These are phyloP conservation scores for Uloborus plumipes DNA, from an alignment of 2,888 invertebrate species.

Conservation along the genomic window DNA sequence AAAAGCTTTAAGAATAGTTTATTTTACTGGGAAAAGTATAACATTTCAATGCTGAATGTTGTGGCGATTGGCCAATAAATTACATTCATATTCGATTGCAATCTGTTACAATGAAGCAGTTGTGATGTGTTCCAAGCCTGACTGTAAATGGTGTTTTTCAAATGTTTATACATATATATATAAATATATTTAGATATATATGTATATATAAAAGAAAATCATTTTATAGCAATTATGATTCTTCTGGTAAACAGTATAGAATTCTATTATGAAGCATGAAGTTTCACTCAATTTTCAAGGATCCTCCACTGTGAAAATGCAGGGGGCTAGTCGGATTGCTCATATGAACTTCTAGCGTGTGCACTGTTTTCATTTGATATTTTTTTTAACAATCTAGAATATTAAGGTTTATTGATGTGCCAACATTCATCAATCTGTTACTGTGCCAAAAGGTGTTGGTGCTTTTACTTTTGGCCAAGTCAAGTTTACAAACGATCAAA, in stretches of 20 bases:
- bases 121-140: too few species aligned
- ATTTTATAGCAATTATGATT: conserved; percentile 41
- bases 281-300: neutral
- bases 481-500: conserved; percentile 17
- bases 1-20: too few species aligned
- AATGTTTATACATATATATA: neutral
- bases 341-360: conserved; percentile 23
- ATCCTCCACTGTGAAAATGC: neutral
- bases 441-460: conserved; percentile 54
- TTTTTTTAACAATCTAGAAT: neutral
- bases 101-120: too few species aligned
- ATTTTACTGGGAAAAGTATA: too few species aligned
- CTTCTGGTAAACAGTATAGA: conserved; percentile 3
- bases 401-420: too few species aligned
- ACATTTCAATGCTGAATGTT: too few species aligned
- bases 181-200: neutral
- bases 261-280: neutral
- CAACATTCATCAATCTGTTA: conserved; percentile 9
- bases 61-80: too few species aligned
- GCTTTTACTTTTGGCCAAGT: conserved; percentile 32
- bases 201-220: conserved; percentile 6
- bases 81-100: too few species aligned
- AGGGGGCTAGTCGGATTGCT: conserved; percentile 17
- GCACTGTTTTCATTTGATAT: conserved; percentile 18
- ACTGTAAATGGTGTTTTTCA: neutral